Evolutionary conservation across 2,797 vertebrate genomes (phyloP), one percentile per base, ranked within the genome.

Genomic region (Carapus acus): DNA sequence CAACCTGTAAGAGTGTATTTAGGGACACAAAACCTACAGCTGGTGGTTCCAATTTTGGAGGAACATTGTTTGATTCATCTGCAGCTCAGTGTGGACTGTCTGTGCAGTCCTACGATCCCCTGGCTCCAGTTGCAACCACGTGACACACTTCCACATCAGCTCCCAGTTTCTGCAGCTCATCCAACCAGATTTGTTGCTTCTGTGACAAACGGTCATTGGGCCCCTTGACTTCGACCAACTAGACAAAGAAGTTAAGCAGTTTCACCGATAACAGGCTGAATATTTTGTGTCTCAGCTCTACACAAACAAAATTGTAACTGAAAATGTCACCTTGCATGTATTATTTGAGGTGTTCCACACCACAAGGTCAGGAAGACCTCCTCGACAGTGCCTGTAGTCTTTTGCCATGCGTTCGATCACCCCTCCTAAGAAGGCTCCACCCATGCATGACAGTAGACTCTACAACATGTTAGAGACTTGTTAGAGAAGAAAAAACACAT

Each of bases 171-270:
- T 85, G 87, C 58, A 99, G 90, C 54, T 94, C 91, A 0, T 91
- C 91, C 85, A 99, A 68, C 96, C 96, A 99, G 68, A 98, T 76
- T 65, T 90, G 91, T 70, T 99, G 96, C 77, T 99, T 98, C 62
- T 85, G 90, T 0, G 96, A 99, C 47, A 99, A 87, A 2, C 93
- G 88, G 43, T 99, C 96, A 0, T 49, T 93, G 43, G 96, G 96
- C 2, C 96, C 96, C 69, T 99, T 99, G 55, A 99, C 96, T 65
- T 99, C 96, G 72, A 96, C 94, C 79, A 99, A 71, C 96, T 99
- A 52, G 17, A 61, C 57, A 8, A 61, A 54, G 7, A 68, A 17
- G 59, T n/a, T 29, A 8, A 1, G 31, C 36, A 37, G 16, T 58
- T 19, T 66, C 9, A 52, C 8, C 34, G 3, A 33, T 36, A 13